phyloP scores from a whole-genome alignment of 2,113 vertebrate species.

The Cavia aperea region DNA sequence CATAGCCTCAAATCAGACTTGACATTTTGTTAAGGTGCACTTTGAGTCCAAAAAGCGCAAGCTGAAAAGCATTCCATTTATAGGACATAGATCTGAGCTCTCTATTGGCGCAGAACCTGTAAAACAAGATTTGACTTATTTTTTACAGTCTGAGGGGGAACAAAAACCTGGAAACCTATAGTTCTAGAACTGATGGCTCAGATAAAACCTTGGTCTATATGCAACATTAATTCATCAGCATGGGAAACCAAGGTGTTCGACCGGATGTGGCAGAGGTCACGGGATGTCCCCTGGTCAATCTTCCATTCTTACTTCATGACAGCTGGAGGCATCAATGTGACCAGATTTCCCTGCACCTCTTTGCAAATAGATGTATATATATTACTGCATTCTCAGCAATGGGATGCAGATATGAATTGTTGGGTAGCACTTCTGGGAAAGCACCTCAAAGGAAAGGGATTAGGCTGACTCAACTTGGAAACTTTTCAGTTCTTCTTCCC shows the following conservation, averaged over 20 bases:
- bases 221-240: neutral
- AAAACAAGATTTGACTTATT: neutral
- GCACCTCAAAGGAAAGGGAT: neutral
- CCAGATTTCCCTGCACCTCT: neutral
- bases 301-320: neutral
- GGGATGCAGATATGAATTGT: neutral
- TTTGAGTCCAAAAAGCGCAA: neutral
- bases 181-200: neutral
- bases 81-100: neutral
- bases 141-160: neutral
- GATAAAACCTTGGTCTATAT: neutral
- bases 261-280: neutral
- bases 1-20: conserved; percentile 7
- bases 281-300: neutral
- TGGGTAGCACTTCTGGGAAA: neutral
- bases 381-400: neutral
- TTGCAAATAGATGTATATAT: neutral
- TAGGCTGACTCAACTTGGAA: neutral
- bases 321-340: neutral
- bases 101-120: neutral
- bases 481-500: neutral
- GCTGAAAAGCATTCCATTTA: neutral
- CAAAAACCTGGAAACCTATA: neutral
- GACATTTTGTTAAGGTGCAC: neutral
- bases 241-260: neutral